Conservation (phyloP, 2,113 vertebrate genomes). For the Ciconia maguari region DNA sequence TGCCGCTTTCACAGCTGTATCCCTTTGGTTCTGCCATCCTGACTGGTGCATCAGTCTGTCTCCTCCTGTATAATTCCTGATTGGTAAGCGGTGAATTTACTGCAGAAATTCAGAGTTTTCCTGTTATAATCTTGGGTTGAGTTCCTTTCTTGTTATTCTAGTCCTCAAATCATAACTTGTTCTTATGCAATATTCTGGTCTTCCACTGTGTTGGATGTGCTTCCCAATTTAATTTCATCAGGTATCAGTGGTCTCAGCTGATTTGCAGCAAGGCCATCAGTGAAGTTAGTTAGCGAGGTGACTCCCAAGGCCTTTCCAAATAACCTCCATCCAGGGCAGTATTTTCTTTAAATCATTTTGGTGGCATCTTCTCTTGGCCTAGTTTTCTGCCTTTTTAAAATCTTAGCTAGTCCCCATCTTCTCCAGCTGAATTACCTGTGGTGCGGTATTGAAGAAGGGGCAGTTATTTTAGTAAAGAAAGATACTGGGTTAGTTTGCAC, state of each 20-base stretch:
- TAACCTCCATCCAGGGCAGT: neutral
- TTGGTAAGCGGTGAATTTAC: neutral
- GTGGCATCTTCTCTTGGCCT: neutral
- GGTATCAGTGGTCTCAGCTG: neutral
- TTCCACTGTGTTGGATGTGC: neutral
- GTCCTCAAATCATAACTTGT: neutral
- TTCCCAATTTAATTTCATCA: neutral
- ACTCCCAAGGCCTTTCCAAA: neutral
- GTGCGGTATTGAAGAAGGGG: neutral
- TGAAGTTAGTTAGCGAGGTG: neutral
- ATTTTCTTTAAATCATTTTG: neutral
- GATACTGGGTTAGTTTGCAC: neutral
- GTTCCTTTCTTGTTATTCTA: neutral
- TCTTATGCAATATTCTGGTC: neutral
- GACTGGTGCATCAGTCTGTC: neutral
- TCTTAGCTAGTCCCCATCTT: neutral
- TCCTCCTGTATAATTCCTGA: neutral
- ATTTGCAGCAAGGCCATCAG: neutral
- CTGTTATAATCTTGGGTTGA: neutral
- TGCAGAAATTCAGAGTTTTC: neutral
- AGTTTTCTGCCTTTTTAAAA: neutral
- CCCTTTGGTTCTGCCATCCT: neutral
- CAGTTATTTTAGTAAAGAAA: neutral
- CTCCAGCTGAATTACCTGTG: fast-evolving
- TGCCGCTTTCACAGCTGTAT: neutral